phyloP scores from a whole-genome alignment of 2,888 invertebrate genomes.

The Dendrolimus houi region DNA sequence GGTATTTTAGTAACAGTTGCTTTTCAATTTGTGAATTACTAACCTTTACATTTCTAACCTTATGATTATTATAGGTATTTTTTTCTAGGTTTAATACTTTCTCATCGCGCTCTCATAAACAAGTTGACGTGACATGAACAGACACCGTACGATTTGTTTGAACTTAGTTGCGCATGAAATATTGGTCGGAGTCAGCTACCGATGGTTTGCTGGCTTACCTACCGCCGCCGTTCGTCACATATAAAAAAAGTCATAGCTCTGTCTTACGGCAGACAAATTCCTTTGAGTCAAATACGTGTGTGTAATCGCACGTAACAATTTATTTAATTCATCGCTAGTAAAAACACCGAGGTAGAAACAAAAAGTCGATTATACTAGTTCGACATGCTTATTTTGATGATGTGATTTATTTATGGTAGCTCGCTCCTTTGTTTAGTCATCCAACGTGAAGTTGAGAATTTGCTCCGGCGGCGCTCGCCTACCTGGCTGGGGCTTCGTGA shows the following conservation, averaged over 20 bases:
- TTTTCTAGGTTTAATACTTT: neutral
- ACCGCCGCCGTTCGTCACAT: conserved; percentile 54
- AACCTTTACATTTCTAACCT: too few species aligned
- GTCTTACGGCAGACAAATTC: conserved; percentile 64
- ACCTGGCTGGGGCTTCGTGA: conserved; percentile 65
- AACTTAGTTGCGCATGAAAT: conserved; percentile 71
- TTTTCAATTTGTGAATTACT: too few species aligned
- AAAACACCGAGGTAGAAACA: conserved; percentile 21
- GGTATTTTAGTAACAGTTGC: too few species aligned
- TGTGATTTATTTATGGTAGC: conserved; percentile 17
- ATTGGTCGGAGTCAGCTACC: conserved; percentile 63
- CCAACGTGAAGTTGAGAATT: conserved; percentile 25
- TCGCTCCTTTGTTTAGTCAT: conserved; percentile 28
- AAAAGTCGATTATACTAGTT: conserved; percentile 16
- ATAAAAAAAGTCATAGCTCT: conserved; percentile 52
- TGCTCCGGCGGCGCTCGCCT: conserved; percentile 32
- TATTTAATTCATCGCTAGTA: conserved; percentile 52
- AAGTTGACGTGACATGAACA: conserved; percentile 52
- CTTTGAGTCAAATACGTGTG: conserved; percentile 68
- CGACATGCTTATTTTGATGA: conserved; percentile 16
- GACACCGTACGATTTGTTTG: conserved; percentile 75
- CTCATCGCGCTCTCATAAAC: conserved; percentile 21
- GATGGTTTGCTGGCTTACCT: conserved; percentile 73
- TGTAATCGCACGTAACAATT: conserved; percentile 69
- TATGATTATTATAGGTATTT: too few species aligned